Conservation (phyloP, 1,140 invertebrate genomes). For the Psix sp. region DNA sequence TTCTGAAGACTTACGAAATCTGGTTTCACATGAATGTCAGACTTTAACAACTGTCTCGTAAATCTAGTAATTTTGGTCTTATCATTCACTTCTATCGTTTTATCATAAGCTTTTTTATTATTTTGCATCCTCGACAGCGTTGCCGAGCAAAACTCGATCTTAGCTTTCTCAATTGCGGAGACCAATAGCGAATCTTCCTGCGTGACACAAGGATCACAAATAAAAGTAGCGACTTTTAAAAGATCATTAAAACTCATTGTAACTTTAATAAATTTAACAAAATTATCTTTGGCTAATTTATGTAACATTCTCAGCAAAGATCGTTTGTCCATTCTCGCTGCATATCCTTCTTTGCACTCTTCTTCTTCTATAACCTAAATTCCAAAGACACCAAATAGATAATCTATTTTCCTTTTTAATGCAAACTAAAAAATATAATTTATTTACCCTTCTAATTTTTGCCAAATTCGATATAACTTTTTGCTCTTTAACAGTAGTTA, state of each 20-base stretch:
- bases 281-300: slow-evolving; percentile 78
- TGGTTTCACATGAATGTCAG: slow-evolving; percentile 41
- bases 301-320: slow-evolving; percentile 79
- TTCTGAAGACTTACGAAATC: slow-evolving; percentile 58
- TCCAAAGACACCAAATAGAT: slow-evolving; percentile 3
- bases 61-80: slow-evolving; percentile 31
- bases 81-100: background rate
- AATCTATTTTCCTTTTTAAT: slow-evolving; percentile 53
- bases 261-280: slow-evolving; percentile 80
- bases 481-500: slow-evolving; percentile 78
- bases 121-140: slow-evolving; percentile 30
- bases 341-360: slow-evolving; percentile 79
- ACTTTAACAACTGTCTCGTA: slow-evolving; percentile 35
- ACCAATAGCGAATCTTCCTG: slow-evolving; percentile 78
- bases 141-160: slow-evolving; percentile 79
- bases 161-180: slow-evolving; percentile 80
- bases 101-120: slow-evolving; percentile 15
- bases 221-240: slow-evolving; percentile 77
- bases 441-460: slow-evolving; percentile 75
- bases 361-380: slow-evolving; percentile 76
- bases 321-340: slow-evolving; percentile 80
- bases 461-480: slow-evolving; percentile 76
- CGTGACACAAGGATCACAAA: slow-evolving; percentile 79
- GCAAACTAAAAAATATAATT: background rate
- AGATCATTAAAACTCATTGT: slow-evolving; percentile 75